Conservation (phyloP, 2,888 invertebrate genomes). For the Pseudeuparius sepicola region DNA sequence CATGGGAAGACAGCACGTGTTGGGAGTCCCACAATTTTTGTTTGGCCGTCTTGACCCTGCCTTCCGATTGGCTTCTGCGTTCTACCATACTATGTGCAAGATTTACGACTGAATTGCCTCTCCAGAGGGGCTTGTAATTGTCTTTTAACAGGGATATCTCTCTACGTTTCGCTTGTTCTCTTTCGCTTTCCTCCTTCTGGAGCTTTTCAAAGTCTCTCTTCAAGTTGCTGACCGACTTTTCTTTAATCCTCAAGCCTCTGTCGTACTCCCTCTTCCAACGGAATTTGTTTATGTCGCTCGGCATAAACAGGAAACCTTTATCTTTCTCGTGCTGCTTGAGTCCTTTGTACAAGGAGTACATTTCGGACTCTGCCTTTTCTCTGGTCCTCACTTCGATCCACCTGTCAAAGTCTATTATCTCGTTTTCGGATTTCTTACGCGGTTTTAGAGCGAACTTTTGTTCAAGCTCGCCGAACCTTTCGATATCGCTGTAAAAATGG, state of each 20-base stretch:
- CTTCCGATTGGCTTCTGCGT: conserved; percentile 44
- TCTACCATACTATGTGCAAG: conserved; percentile 62
- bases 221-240: conserved; percentile 81
- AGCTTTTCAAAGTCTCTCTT: conserved; percentile 64
- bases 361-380: conserved; percentile 73
- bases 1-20: conserved; percentile 37
- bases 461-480: conserved; percentile 75
- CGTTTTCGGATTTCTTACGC: conserved; percentile 62
- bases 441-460: conserved; percentile 65
- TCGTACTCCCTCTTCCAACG: conserved; percentile 71
- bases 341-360: conserved; percentile 65
- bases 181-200: conserved; percentile 42
- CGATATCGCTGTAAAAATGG: conserved; percentile 75
- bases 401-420: conserved; percentile 77
- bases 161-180: conserved; percentile 39
- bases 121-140: conserved; percentile 71
- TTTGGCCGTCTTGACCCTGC: conserved; percentile 28
- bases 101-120: conserved; percentile 73
- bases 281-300: conserved; percentile 60
- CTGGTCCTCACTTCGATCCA: conserved; percentile 74
- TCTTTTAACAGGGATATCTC: conserved; percentile 47
- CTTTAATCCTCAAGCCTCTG: conserved; percentile 67
- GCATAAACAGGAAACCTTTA: conserved; percentile 73
- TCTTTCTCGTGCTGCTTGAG: conserved; percentile 70
- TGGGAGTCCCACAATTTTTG: conserved; percentile 30